These are phyloP conservation scores for Cottoperca gobio DNA, from an alignment of 2,797 vertebrate genomes.

Conservation along the genomic window DNA sequence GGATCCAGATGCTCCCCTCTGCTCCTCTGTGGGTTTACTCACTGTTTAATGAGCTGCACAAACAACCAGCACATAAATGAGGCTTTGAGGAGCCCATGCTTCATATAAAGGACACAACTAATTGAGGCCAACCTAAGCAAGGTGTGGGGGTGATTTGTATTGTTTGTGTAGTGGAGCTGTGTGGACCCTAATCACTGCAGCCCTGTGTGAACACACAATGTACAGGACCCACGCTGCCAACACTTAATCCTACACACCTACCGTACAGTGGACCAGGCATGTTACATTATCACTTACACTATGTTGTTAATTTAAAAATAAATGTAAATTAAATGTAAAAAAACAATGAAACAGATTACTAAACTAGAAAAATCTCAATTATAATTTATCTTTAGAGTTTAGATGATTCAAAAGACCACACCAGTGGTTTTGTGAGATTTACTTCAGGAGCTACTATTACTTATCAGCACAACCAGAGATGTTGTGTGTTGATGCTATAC, in stretches of 20 bases:
- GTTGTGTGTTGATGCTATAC: too few relatives aligned
- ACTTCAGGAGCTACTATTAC: too few relatives aligned
- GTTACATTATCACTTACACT: not conserved
- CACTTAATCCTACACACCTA: slow-evolving; percentile 2
- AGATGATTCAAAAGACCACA: not conserved
- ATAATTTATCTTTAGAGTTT: not conserved
- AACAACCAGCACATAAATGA: slow-evolving; percentile 55
- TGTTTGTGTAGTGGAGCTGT: slow-evolving; percentile 37
- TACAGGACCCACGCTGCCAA: not conserved
- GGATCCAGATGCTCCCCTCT: slow-evolving; percentile 62
- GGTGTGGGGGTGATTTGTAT: slow-evolving; percentile 30
- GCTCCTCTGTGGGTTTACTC: slow-evolving; percentile 50
- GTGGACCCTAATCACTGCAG: slow-evolving; percentile 26
- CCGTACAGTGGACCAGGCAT: not conserved
- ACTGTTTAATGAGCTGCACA: slow-evolving; percentile 70
- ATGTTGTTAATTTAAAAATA: not conserved
- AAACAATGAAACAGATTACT: not conserved
- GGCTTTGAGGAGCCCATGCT: slow-evolving; percentile 48
- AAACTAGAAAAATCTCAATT: not conserved
- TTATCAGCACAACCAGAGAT: too few relatives aligned
- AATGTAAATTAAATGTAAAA: not conserved
- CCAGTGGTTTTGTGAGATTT: not conserved
- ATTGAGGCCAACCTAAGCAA: slow-evolving; percentile 45
- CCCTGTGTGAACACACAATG: slow-evolving; percentile 8
- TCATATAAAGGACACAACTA: slow-evolving; percentile 60